Evolutionary conservation across 2,797 vertebrate genomes (phyloP).

Genomic region (Tachyglossus aculeatus): DNA sequence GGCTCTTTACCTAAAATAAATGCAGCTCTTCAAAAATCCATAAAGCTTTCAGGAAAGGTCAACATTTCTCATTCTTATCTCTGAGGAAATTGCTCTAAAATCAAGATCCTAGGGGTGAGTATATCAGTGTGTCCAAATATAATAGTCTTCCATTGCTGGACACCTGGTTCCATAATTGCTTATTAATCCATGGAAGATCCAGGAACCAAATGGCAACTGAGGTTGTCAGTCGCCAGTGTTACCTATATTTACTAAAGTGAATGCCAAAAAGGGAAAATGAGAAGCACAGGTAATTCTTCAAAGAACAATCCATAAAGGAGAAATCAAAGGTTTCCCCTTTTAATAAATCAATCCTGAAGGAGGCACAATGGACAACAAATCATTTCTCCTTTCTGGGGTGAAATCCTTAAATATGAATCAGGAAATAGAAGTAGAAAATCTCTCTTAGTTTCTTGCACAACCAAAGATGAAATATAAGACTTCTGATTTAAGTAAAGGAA

Average conservation of each 20-base stretch:
- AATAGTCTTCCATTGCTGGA: slow-evolving; percentile 15
- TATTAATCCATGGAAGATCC: slow-evolving; percentile 13
- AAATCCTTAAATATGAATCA: no score
- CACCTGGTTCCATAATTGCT: not conserved
- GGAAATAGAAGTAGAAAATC: no score
- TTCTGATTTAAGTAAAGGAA: no score
- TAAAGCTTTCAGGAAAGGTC: slow-evolving; percentile 28
- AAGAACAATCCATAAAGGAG: slow-evolving; percentile 4
- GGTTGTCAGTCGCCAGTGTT: slow-evolving; percentile 20
- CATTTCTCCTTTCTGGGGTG: no score
- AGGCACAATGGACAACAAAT: no score
- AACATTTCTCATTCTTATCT: slow-evolving; percentile 24
- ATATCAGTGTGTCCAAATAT: slow-evolving; percentile 11
- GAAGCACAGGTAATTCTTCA: not conserved
- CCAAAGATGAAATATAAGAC: no score
- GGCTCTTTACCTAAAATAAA: slow-evolving; percentile 39
- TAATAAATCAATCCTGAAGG: no score
- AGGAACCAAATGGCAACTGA: slow-evolving; percentile 20
- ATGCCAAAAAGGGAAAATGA: slow-evolving; percentile 6
- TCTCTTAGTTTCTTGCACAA: no score
- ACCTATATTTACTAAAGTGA: slow-evolving; percentile 1
- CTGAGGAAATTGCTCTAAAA: slow-evolving; percentile 10
- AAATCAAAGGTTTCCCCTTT: no score
- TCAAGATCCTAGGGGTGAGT: not conserved
- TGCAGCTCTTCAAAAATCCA: slow-evolving; percentile 6